Evolutionary conservation across 2,888 invertebrate genomes (phyloP), one percentile per base, ranked within the genome.

Genomic region (Teleiodes luculella): DNA sequence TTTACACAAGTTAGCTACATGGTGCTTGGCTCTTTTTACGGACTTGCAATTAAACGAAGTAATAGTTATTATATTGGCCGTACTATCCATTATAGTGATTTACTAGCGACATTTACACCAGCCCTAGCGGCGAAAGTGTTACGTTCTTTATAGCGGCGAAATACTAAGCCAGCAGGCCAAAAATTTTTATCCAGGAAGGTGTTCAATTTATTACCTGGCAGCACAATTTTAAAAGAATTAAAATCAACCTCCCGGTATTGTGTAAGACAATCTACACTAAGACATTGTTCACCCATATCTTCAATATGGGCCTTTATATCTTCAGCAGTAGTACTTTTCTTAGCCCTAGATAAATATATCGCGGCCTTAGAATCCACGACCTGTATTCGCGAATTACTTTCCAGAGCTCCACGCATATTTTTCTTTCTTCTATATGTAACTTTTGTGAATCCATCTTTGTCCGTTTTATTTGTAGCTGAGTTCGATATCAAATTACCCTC

Each of bases 221-320:
- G 13, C 1, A 28, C 13, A 2, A 50, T 13, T 50, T 50, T 50
- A 28, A 50, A 50, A 5, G 39, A 30, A 13, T 30, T 50, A 20
- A 50, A 50, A 10, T 36, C 8, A 18, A 24, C 37, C n/a, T 48
- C 48, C 3, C 35, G 13, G 18, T 48, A 13, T 18, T 31, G 33
- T 10, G 13, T 48, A 5, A 48, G 18, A 14, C 14, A 1, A 7
- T 48, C 48, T 6, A 48, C 35, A 31, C 10, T 16, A 5, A 48
- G 7, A 48, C n/a, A 48, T 8, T 16, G 11, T 35, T 48, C 33
- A 30, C 48, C 48, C 31, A 31, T 30, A 1, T 48, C 48, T 8
- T 14, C 1, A 14, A 37, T 54, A 41, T 54, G 53, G 2, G 24
- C 53, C 14, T 36, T 24, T 41, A 54, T 54, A 13, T 54, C 53